A percentile compares a stretch with the other conserved stretches of the same genome.
Conservation (phyloP, 37 sponge, comb jelly and placozoan genomes). For the Cladorhizidae sp. region DNA sequence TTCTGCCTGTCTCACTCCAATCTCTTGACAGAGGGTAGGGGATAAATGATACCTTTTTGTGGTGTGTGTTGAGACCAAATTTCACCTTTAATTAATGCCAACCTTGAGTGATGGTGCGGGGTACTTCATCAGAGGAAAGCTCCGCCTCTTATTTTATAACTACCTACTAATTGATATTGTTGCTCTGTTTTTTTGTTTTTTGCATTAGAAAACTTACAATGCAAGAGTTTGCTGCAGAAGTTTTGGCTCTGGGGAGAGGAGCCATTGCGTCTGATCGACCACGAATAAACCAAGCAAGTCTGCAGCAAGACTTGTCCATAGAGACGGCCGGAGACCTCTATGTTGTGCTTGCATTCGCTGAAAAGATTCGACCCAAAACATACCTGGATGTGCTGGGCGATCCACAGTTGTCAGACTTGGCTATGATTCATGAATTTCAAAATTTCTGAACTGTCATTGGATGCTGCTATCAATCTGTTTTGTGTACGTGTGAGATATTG, state of each 20-base stretch:
- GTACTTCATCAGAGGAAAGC: no score
- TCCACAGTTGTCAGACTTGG: slow-evolving; percentile 17
- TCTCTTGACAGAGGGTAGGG: no score
- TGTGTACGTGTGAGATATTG: no score
- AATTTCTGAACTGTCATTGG: slow-evolving; percentile 34
- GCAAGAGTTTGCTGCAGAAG: slow-evolving; percentile 6
- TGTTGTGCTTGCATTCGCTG: slow-evolving; percentile 55
- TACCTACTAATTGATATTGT: no score
- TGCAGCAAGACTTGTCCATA: slow-evolving; percentile 36
- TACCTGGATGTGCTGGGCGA: slow-evolving; percentile 61
- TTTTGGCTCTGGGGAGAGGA: slow-evolving; percentile 14
- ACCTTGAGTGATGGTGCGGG: no score
- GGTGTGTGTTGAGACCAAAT: no score
- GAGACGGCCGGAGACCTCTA: slow-evolving; percentile 39
- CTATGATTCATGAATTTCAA: slow-evolving; percentile 37
- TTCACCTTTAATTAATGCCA: no score
- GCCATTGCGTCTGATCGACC: not conserved
- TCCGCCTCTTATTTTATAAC: no score
- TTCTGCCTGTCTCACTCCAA: no score
- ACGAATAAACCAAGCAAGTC: slow-evolving; percentile 14
- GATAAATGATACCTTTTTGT: no score
- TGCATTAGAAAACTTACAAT: slow-evolving; percentile 5
- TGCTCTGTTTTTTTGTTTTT: no score
- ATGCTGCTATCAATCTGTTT: no score
- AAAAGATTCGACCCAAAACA: slow-evolving; percentile 63